Conservation (phyloP, 1,140 invertebrate species). For the Probaryconus sp. region DNA sequence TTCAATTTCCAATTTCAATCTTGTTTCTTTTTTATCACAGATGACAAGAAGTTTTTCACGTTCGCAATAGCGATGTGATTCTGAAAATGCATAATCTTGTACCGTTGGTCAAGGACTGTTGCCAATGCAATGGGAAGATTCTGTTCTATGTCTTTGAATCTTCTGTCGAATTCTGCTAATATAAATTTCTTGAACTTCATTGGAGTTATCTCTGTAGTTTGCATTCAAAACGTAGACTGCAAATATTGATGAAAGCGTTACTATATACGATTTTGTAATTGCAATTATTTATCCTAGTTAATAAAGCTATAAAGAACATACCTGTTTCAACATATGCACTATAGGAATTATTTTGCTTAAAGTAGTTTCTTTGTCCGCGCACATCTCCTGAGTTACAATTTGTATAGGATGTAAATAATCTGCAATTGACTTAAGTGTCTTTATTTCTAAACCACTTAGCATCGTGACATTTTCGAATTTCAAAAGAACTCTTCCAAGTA, state of each 20-base stretch:
- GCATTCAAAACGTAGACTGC: conserved; percentile 1
- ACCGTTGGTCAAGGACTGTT: conserved; percentile 9
- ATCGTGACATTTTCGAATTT: neutral
- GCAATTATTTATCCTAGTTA: neutral
- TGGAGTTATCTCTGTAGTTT: neutral
- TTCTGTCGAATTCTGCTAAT: conserved; percentile 16
- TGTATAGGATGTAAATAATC: conserved; percentile 11
- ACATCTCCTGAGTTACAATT: conserved; percentile 13
- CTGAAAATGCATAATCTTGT: conserved; percentile 3
- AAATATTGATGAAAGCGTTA: conserved; percentile 2
- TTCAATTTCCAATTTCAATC: neutral
- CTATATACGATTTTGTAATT: neutral
- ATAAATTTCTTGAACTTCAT: conserved; percentile 15
- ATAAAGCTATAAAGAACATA: conserved; percentile 5
- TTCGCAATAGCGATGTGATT: conserved; percentile 1
- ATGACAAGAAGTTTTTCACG: conserved; percentile 4
- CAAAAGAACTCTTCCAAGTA: neutral
- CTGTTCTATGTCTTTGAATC: conserved; percentile 12
- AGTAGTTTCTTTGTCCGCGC: conserved; percentile 12
- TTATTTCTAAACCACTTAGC: conserved; percentile 3
- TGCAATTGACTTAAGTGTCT: neutral
- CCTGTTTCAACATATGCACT: conserved; percentile 4
- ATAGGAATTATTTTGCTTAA: conserved; percentile 21
- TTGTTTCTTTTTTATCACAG: conserved; percentile 3
- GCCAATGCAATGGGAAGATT: conserved; percentile 1